Conservation (phyloP, 2,888 invertebrate species). For the Leptarthrus brevirostris region DNA sequence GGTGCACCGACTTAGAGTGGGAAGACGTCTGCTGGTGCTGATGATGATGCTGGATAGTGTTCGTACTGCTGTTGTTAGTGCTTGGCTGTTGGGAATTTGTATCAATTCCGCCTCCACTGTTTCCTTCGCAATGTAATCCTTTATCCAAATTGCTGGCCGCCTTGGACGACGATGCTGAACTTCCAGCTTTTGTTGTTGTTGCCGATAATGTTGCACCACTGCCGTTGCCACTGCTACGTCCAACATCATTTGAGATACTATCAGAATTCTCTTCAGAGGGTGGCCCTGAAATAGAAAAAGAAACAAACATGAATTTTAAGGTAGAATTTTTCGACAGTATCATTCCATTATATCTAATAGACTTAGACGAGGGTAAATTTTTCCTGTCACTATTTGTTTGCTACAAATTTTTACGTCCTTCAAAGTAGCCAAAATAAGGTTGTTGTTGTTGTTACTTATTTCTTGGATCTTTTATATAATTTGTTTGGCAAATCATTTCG, state of each 20-base stretch:
- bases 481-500: no score
- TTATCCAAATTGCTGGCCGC: conserved; percentile 52
- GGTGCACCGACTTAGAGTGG: conserved; percentile 53
- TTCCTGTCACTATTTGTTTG: conserved; percentile 11
- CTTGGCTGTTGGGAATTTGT: conserved; percentile 43
- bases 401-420: neutral
- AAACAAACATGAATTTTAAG: conserved; percentile 11
- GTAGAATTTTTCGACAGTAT: conserved; percentile 18
- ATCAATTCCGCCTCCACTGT: conserved; percentile 42
- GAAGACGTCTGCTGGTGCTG: conserved; percentile 56
- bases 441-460: neutral
- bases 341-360: conserved; percentile 36
- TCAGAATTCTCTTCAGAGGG: conserved; percentile 55
- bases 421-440: no score
- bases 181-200: conserved; percentile 44
- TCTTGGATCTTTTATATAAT: no score
- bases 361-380: conserved; percentile 6
- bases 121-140: conserved; percentile 52
- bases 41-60: conserved; percentile 59
- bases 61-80: conserved; percentile 40
- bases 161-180: conserved; percentile 44
- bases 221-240: conserved; percentile 41
- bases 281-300: conserved; percentile 52
- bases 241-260: conserved; percentile 51
- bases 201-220: conserved; percentile 48